These are phyloP conservation scores for Netelia fuscicornis DNA, from an alignment of 2,888 invertebrate species.

Conservation along the genomic window DNA sequence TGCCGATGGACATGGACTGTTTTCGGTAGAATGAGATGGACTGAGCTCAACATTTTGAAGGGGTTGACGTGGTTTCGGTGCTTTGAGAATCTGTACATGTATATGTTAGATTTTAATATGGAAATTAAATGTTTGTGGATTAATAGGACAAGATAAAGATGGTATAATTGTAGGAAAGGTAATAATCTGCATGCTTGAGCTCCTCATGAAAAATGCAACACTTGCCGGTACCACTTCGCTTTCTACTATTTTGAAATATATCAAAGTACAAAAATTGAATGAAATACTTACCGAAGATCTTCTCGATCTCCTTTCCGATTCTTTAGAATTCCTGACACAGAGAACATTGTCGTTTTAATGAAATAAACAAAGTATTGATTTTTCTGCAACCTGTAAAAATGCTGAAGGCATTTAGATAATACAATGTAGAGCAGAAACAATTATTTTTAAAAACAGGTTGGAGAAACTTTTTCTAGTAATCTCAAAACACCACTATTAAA, in stretches of 20 bases:
- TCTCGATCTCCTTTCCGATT: not conserved
- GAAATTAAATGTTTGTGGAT: not conserved
- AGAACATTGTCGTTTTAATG: not conserved
- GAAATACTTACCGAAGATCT: not conserved
- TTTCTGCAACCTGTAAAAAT: not conserved
- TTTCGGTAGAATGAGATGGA: constrained; percentile 72
- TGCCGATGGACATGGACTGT: constrained; percentile 68
- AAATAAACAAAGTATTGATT: not conserved
- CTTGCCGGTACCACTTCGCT: not conserved
- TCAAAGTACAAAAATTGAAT: not conserved
- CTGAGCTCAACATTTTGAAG: constrained; percentile 74
- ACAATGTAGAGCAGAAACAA: too few relatives aligned
- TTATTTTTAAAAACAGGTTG: too few relatives aligned
- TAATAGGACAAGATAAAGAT: not conserved
- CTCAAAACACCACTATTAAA: too few relatives aligned
- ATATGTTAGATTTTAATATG: not conserved
- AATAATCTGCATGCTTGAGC: too few relatives aligned
- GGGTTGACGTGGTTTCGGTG: constrained; percentile 75
- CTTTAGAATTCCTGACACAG: not conserved
- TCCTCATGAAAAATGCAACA: too few relatives aligned
- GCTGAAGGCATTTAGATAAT: not conserved
- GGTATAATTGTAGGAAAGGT: too few relatives aligned
- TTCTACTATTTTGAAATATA: not conserved
- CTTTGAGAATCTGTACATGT: constrained; percentile 78
- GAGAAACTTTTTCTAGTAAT: too few relatives aligned